Evolutionary conservation across 2,888 invertebrate genomes (phyloP), one percentile per base, ranked within the genome.

Genomic region (Platerodrilus igneus): DNA sequence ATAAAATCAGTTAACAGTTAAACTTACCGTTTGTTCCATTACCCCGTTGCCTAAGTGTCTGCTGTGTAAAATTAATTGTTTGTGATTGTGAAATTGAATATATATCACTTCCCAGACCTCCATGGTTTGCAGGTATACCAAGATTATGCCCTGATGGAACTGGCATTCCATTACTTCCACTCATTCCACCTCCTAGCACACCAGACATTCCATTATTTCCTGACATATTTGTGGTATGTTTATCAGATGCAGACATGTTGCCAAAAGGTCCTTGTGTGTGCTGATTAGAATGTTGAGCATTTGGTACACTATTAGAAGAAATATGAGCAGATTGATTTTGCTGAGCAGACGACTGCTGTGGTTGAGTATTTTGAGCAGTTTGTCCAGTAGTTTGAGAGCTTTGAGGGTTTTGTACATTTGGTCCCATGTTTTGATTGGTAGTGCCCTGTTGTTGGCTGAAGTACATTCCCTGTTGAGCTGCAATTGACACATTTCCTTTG

Each of bases 381-480:
- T 38, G 18, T 17, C 30, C 41, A 9, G 42, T 28, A 16, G 44
- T 37, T 28, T 50, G 51, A n/a, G 31, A 16, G 16, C 42, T 34
- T 41, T 52, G 50, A n/a, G n/a, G n/a, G n/a, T n/a, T n/a, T 29
- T 48, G 42, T 37, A 51, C 31, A 31, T 45, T 46, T 44, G 48
- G 9, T 37, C 45, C 14, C 45, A 53, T 37, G 25, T 40, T 31
- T 18, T 47, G 26, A 37, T 47, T 16, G 47, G 44, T 27, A 37
- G 40, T 32, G 3, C 50, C 34, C 8, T 67, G 65, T 40, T 71
- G 71, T 50, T 74, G 72, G 52, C 62, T 72, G 60, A 81, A 81
- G 71, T 85, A 87, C 75, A 88, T 83, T 54, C 86, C 86, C 66
- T 88, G 88, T 64, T 88, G 87, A 16, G 86, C 81, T n/a, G 86